Conservation (phyloP, 2,113 vertebrate species). For the Opisthocomus hoazin region DNA sequence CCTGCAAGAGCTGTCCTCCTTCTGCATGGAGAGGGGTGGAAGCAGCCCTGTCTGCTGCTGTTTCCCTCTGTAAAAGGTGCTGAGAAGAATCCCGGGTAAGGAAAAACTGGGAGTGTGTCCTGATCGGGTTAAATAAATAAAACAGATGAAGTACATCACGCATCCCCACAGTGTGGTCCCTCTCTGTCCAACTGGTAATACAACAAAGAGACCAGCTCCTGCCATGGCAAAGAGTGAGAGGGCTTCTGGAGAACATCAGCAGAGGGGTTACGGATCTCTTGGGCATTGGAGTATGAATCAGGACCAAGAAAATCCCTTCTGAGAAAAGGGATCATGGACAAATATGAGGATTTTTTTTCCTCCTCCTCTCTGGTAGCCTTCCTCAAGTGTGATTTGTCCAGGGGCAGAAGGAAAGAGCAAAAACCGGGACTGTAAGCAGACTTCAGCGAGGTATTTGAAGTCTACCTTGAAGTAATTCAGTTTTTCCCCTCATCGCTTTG, state of each 20-base stretch:
- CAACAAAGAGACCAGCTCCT: not conserved
- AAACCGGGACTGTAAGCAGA: not conserved
- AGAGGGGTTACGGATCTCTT: not conserved
- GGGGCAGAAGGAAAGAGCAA: not conserved
- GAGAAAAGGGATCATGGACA: not conserved
- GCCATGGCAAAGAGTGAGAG: accelerated
- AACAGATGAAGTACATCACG: accelerated
- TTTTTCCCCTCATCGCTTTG: not conserved
- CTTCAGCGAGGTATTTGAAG: not conserved
- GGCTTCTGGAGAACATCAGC: not conserved
- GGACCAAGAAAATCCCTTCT: not conserved
- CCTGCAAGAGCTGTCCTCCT: not conserved
- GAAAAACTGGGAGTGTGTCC: not conserved
- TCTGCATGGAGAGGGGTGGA: not conserved
- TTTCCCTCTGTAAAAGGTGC: too few relatives aligned
- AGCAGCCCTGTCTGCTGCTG: not conserved
- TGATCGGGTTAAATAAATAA: accelerated
- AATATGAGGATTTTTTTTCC: not conserved
- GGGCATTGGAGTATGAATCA: not conserved
- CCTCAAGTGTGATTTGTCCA: not conserved
- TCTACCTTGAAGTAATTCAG: not conserved
- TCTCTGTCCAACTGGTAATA: not conserved
- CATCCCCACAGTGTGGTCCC: accelerated
- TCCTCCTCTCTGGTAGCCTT: not conserved
- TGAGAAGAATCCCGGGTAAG: not conserved